Conservation (phyloP, 2,797 vertebrate species). For the Atherinosoma microstoma region DNA sequence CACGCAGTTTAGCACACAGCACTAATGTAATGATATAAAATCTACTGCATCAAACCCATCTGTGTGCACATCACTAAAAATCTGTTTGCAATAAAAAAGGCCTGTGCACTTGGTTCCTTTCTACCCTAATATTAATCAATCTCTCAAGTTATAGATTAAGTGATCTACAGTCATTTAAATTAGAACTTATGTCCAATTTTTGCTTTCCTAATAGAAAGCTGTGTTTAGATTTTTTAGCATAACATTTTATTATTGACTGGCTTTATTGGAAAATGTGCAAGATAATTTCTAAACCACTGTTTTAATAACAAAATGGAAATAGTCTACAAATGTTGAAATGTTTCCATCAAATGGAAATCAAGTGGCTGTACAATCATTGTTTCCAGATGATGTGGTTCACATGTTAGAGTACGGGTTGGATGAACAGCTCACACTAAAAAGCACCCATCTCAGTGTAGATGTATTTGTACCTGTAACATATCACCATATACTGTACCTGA, state of each 20-base stretch:
- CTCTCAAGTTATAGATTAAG: not conserved
- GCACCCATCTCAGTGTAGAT: not conserved
- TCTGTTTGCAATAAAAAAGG: not conserved
- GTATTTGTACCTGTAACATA: not conserved
- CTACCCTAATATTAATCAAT: not conserved
- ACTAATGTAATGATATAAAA: constrained; percentile 8
- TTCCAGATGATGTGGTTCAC: not conserved
- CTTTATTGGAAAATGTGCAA: not conserved
- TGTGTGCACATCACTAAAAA: not conserved
- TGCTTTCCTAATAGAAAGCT: not conserved
- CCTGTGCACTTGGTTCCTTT: not conserved
- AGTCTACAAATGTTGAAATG: not conserved
- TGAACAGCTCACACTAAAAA: not conserved
- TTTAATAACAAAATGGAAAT: not conserved
- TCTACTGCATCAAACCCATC: constrained; percentile 19
- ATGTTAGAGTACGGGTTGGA: not conserved
- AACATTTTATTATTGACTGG: not conserved
- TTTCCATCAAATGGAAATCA: not conserved
- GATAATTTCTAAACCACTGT: not conserved
- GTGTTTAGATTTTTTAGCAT: not conserved
- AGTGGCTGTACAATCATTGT: not conserved
- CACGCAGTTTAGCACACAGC: not conserved
- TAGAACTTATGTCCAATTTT: not conserved
- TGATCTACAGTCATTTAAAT: not conserved
- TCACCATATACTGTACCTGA: not conserved